phyloP scores from a whole-genome alignment of 2,888 invertebrate genomes.

The Plebejus melissa region DNA sequence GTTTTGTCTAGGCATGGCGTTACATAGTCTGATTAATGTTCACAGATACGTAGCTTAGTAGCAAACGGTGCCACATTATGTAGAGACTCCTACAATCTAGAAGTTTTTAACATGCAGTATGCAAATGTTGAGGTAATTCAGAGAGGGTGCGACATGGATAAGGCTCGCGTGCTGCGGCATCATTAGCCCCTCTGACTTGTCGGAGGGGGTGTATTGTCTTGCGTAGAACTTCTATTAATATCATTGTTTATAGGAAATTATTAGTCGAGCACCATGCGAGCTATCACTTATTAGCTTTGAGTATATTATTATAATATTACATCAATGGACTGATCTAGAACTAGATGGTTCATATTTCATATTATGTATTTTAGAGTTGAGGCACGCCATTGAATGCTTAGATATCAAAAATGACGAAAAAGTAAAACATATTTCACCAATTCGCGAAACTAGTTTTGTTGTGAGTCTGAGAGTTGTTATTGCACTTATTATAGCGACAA shows the following conservation, averaged over 20 bases:
- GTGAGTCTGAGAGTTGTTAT: neutral
- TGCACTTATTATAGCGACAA: neutral
- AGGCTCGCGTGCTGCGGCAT: slow-evolving; percentile 62
- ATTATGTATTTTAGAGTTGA: neutral
- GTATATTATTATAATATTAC: neutral
- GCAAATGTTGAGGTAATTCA: slow-evolving; percentile 55
- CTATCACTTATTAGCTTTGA: neutral
- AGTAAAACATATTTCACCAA: neutral
- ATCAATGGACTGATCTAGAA: neutral
- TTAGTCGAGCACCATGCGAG: slow-evolving; percentile 50
- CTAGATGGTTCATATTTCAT: neutral
- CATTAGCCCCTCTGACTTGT: slow-evolving; percentile 64
- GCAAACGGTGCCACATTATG: neutral
- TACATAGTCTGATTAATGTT: neutral
- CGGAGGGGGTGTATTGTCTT: slow-evolving; percentile 71
- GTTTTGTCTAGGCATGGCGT: neutral
- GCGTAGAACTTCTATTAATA: slow-evolving; percentile 55
- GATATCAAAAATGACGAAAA: no score
- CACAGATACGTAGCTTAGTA: neutral
- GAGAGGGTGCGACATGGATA: slow-evolving; percentile 50
- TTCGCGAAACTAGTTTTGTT: neutral
- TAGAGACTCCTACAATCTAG: neutral
- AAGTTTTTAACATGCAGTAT: slow-evolving; percentile 39
- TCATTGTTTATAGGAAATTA: slow-evolving; percentile 58
- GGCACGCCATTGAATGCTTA: neutral